These are phyloP conservation scores for Triplophysa dalaica DNA, from an alignment of 2,113 vertebrate species.

Conservation along the genomic window DNA sequence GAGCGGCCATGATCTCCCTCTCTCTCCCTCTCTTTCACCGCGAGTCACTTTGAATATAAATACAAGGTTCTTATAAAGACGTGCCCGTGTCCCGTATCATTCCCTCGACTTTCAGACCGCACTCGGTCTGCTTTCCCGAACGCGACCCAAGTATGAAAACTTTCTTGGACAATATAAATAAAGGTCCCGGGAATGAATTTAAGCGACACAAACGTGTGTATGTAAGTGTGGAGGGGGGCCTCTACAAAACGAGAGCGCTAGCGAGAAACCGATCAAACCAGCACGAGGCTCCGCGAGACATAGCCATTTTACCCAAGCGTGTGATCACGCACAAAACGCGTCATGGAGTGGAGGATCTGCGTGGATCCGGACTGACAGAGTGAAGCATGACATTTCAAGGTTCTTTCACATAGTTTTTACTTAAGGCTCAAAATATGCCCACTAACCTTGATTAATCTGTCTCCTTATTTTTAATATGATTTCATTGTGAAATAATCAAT, in stretches of 20 bases:
- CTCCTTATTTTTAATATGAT: not conserved
- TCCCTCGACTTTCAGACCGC: slow-evolving; percentile 84
- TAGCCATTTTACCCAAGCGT: slow-evolving; percentile 92
- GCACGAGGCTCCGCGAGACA: slow-evolving; percentile 94
- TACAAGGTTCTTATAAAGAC: slow-evolving; percentile 70
- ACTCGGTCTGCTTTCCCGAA: slow-evolving; percentile 78
- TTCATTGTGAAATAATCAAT: not conserved
- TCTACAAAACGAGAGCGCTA: slow-evolving; percentile 77
- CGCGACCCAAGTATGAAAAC: slow-evolving; percentile 70
- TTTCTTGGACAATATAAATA: slow-evolving; percentile 69
- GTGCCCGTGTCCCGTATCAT: slow-evolving; percentile 80
- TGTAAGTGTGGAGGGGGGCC: slow-evolving; percentile 67
- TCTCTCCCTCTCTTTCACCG: slow-evolving; percentile 73
- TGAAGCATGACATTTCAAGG: slow-evolving; percentile 1
- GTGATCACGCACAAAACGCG: slow-evolving; percentile 80
- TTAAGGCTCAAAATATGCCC: not conserved
- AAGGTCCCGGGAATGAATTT: slow-evolving; percentile 69
- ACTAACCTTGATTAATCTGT: not conserved
- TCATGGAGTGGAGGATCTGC: slow-evolving; percentile 66
- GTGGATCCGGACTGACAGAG: slow-evolving; percentile 39
- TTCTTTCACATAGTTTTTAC: slow-evolving; percentile 31
- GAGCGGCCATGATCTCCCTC: slow-evolving; percentile 94
- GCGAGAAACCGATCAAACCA: slow-evolving; percentile 84
- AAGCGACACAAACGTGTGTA: slow-evolving; percentile 62
- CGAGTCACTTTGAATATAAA: slow-evolving; percentile 77